phyloP scores from a whole-genome alignment of 2,113 vertebrate genomes.

The Hippocampus comes region DNA sequence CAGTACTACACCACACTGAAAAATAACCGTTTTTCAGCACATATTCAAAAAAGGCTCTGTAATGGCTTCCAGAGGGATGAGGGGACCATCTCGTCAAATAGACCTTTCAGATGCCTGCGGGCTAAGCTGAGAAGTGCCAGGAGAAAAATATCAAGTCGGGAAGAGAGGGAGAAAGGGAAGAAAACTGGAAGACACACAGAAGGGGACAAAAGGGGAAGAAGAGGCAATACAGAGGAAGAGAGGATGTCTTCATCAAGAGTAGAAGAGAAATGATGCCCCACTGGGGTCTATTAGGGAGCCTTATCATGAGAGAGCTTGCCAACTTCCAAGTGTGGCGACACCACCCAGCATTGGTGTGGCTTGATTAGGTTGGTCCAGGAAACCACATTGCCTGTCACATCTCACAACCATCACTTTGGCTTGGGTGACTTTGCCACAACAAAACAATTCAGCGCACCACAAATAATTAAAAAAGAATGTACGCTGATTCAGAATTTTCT shows the following conservation, averaged over 20 bases:
- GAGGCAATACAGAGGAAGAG: constrained; percentile 7
- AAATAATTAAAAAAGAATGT: too few species aligned
- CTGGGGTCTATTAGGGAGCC: constrained; percentile 75
- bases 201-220: constrained; percentile 1
- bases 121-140: constrained; percentile 49
- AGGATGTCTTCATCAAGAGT: constrained; percentile 72
- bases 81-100: constrained; percentile 59
- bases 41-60: constrained; percentile 74
- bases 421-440: neutral
- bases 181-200: neutral
- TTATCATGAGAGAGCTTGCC: constrained; percentile 58
- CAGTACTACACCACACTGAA: constrained; percentile 39
- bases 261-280: constrained; percentile 75
- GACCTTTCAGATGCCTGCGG: constrained; percentile 69
- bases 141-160: constrained; percentile 55
- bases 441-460: neutral
- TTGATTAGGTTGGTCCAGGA: constrained; percentile 30
- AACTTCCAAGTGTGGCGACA: constrained; percentile 51
- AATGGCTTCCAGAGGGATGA: constrained; percentile 75
- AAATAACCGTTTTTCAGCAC: constrained; percentile 68
- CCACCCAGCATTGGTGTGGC: constrained; percentile 31
- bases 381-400: constrained; percentile 24
- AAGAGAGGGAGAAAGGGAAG: constrained; percentile 19
- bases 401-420: neutral
- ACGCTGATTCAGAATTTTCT: too few species aligned